These are phyloP conservation scores for Philereme transversata DNA, from an alignment of 2,888 invertebrate species.

Conservation along the genomic window DNA sequence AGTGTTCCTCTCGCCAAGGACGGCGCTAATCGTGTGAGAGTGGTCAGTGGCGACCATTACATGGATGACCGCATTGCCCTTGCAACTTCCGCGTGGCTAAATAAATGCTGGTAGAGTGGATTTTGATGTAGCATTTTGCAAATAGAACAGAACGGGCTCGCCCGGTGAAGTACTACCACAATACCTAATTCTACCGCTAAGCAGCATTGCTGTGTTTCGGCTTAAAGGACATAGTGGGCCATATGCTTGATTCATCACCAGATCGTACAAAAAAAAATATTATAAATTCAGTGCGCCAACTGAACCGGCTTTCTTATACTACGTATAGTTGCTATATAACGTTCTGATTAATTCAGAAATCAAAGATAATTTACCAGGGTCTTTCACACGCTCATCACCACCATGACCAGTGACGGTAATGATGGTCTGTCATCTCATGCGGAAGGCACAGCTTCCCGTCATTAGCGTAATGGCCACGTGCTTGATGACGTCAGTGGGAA, in stretches of 20 bases:
- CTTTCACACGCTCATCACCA: slow-evolving; percentile 30
- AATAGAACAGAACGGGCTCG: too few relatives aligned
- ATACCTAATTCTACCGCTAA: too few relatives aligned
- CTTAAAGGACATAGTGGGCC: too few relatives aligned
- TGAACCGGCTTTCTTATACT: too few relatives aligned
- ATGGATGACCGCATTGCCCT: slow-evolving; percentile 30
- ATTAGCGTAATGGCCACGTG: slow-evolving; percentile 39
- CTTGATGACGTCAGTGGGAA: slow-evolving; percentile 26
- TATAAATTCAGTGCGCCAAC: too few relatives aligned
- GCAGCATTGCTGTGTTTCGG: too few relatives aligned
- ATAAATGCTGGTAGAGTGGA: neutral
- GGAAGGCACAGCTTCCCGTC: slow-evolving; percentile 42
- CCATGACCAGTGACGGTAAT: slow-evolving; percentile 22
- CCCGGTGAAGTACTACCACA: too few relatives aligned
- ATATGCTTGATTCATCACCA: too few relatives aligned
- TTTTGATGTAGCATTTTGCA: neutral
- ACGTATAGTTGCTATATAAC: neutral
- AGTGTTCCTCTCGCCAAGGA: slow-evolving; percentile 61
- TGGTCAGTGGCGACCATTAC: slow-evolving; percentile 30
- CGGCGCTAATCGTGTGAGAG: slow-evolving; percentile 42
- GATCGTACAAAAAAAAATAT: too few relatives aligned
- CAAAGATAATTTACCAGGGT: neutral
- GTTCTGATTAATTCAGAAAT: neutral
- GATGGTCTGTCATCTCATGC: slow-evolving; percentile 29
- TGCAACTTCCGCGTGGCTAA: slow-evolving; percentile 4